Base-by-base conservation (phyloP, 2,113 vertebrate genomes). In the Rhabdomys dilectus region DNA sequence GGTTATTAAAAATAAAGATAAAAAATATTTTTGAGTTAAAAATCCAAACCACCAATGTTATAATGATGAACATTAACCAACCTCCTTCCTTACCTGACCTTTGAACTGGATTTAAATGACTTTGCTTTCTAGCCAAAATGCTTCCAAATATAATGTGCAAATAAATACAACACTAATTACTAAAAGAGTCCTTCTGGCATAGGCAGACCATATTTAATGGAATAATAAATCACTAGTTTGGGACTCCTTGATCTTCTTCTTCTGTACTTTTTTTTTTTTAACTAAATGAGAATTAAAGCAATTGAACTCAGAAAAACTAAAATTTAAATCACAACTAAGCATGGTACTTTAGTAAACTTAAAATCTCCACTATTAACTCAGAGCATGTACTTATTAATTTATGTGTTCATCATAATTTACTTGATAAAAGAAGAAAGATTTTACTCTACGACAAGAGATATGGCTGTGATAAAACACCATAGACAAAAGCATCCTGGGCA, bases 251-350 rank as follows among this genome's bases (percentile, higher is more conserved):
- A 88, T 84, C 84, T 68, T 60, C 1, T 3, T 81, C 2, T 6
- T 73, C 3, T 95, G 73, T 11, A 77, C 7, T 26, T 10, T 68
- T 84, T 91, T 1, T 85, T 36, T 73, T 78, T 88, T 87, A 26
- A 68, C 3, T 64, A 91, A 48, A 45, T 39, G 0, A 62, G 24
- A 91, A 87, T 8, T 86, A 94, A 31, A 89, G 1, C 1, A 93
- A 10, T 8, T 42, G 15, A 29, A 60, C 9, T 73, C 60, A 62
- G 22, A 11, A 78, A 68, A 92, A 78, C 12, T 56, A 48, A 92
- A 92, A 94, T 94, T 95, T 82, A 81, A 73, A 90, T 91, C 31
- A 51, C 24, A 89, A 77, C 22, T 80, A 73, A 70, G 26, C 66
- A 87, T 26, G 1, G 10, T 45, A n/a, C 39, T 85, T 70, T n/a